Conservation (phyloP, 53 echinoderm and acorn worm species). For the Mesocentrotus franciscanus region DNA sequence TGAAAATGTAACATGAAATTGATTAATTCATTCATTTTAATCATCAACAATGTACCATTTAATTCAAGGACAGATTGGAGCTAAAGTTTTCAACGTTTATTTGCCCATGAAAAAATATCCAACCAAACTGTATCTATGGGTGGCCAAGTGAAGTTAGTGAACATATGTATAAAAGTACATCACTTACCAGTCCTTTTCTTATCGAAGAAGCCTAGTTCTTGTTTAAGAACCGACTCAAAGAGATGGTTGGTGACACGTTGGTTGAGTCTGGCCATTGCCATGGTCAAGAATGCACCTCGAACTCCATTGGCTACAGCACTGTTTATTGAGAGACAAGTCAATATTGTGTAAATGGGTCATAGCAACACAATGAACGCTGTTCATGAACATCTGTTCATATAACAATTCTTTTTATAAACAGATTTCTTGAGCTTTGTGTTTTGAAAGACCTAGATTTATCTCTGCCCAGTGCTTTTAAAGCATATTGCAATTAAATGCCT, state of each 20-base stretch:
- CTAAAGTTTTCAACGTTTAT: neutral
- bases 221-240: slow-evolving; percentile 71
- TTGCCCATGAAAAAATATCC: neutral
- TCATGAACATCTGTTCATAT: too few relatives aligned
- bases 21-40: neutral
- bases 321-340: neutral
- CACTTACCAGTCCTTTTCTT: slow-evolving; percentile 78
- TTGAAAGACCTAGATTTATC: too few relatives aligned
- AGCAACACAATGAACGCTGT: neutral
- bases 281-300: slow-evolving; percentile 71
- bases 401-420: too few relatives aligned
- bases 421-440: too few relatives aligned
- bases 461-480: too few relatives aligned
- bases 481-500: too few relatives aligned
- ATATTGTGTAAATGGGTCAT: neutral
- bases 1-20: neutral
- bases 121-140: too few relatives aligned
- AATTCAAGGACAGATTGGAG: neutral
- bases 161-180: neutral
- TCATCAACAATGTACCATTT: neutral
- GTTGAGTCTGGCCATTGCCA: slow-evolving; percentile 60
- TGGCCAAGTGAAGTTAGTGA: too few relatives aligned
- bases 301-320: slow-evolving; percentile 79
- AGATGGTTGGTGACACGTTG: slow-evolving; percentile 76
- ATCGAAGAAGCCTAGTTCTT: slow-evolving; percentile 92